A percentile compares a stretch with the other conserved stretches of the same genome.
Conservation (phyloP, 2,113 vertebrate species). For the Syngnathus typhle region DNA sequence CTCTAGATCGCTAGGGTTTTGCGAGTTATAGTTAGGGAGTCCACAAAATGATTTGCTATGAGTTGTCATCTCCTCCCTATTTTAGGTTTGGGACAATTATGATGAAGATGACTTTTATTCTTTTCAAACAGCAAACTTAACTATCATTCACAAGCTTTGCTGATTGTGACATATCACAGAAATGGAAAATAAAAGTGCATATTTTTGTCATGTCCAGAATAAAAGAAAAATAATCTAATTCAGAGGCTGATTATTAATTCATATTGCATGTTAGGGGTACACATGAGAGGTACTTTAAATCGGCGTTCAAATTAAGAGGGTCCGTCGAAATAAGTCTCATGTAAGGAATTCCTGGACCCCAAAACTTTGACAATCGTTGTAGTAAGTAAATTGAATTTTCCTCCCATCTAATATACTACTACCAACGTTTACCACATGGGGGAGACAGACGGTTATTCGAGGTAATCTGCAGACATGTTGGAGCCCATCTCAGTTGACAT, state of each 20-base stretch:
- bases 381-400: not conserved
- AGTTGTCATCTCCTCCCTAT: not conserved
- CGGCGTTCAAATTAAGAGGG: not conserved
- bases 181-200: not conserved
- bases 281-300: not conserved
- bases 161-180: not conserved
- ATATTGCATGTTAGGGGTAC: not conserved
- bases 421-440: slow-evolving; percentile 41
- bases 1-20: too few species aligned
- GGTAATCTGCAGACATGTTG: not conserved
- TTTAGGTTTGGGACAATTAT: not conserved
- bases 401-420: not conserved
- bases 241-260: not conserved
- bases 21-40: too few species aligned
- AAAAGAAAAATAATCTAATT: not conserved
- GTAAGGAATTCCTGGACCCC: not conserved
- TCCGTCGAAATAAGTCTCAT: too few species aligned
- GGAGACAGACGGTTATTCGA: slow-evolving; percentile 40
- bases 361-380: not conserved
- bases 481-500: not conserved
- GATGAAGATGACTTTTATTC: too few species aligned
- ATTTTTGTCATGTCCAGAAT: not conserved
- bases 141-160: not conserved
- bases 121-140: too few species aligned
- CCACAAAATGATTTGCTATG: too few species aligned